phyloP scores from a whole-genome alignment of 53 echinoderm and acorn worm genomes.

The Temnopleurus reevesii region DNA sequence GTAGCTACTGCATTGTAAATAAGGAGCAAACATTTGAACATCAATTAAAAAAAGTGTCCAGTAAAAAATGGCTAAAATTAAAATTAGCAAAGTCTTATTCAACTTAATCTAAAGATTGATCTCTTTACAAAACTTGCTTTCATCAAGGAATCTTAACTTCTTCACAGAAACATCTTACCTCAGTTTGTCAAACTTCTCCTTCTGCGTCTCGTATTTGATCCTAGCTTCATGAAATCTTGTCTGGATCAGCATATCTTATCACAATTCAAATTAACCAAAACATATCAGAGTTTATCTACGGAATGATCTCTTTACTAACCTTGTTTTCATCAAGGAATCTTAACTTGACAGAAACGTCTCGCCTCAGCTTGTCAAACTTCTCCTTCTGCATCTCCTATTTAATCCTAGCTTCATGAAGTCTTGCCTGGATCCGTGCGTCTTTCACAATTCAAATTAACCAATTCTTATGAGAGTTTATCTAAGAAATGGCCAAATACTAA shows the following conservation, averaged over 20 bases:
- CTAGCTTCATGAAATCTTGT: conserved; percentile 80
- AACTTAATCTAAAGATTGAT: not conserved
- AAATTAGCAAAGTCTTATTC: too few relatives aligned
- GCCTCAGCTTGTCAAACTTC: conserved; percentile 89
- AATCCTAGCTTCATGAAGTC: conserved; percentile 74
- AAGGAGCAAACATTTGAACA: conserved; percentile 90
- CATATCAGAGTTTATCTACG: not conserved
- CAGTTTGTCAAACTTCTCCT: conserved; percentile 87
- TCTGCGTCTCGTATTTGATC: conserved; percentile 83
- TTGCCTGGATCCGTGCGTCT: conserved; percentile 83
- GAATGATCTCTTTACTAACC: conserved; percentile 64
- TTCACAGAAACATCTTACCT: conserved; percentile 91
- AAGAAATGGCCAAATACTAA: conserved; percentile 13
- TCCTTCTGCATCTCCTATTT: conserved; percentile 88
- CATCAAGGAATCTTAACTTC: conserved; percentile 92
- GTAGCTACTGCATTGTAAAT: conserved; percentile 95
- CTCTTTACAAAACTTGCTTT: conserved; percentile 87
- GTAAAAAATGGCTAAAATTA: too few relatives aligned
- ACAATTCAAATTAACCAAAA: not conserved
- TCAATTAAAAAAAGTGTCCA: too few relatives aligned
- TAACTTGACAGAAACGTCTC: conserved; percentile 90
- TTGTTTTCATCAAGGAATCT: conserved; percentile 95
- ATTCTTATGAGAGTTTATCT: too few relatives aligned
- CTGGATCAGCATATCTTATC: conserved; percentile 83
- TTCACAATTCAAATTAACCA: not conserved